Evolutionary conservation across 2,888 invertebrate genomes (phyloP), one percentile per base, ranked within the genome.

Genomic region (Drosophila emarginata): DNA sequence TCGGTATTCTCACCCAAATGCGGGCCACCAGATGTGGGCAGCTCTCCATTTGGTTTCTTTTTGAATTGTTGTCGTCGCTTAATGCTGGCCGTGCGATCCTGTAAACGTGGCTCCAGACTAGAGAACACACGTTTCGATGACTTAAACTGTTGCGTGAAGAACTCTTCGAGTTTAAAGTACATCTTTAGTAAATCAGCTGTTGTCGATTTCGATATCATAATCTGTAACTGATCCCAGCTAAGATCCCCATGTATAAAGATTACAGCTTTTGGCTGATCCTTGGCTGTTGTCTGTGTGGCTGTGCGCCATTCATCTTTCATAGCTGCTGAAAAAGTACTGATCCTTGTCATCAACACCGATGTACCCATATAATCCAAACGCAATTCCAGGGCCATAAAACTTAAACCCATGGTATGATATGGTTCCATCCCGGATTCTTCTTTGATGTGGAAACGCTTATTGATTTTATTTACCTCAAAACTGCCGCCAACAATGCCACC

Each of bases 341-440:
- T 96, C 58, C 98, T 93, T 9, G 96, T 96, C 95, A 99, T 96
- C 69, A 99, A 93, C 65, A 97, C 97, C 40, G 97, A 91, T n/a
- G 98, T 97, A 72, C 98, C 98, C 99, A 99, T 99, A 93, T 99
- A 99, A 93, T 99, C 99, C 67, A 99, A 93, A 18, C 98, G 94
- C 79, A 97, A 93, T 92, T 99, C 98, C 58, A 98, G 92, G 12
- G 97, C 97, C 85, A 95, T 95, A 74, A 98, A 93, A 82, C 95
- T 95, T 72, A 97, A 92, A 54, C 97, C 96, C 64, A 96, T 94
- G 59, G 95, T 96, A 92, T 98, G 98, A 84, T 96, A 96, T 0
- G 98, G 98, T 92, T 97, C 97, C 79, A 95, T 94, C 61, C 96
- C 96, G 0, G 97, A 96, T 90, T 98, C 98, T 92, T 98, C 98